Base-by-base conservation (phyloP, 2,797 vertebrate genomes). In the Fistularia tabacaria region DNA sequence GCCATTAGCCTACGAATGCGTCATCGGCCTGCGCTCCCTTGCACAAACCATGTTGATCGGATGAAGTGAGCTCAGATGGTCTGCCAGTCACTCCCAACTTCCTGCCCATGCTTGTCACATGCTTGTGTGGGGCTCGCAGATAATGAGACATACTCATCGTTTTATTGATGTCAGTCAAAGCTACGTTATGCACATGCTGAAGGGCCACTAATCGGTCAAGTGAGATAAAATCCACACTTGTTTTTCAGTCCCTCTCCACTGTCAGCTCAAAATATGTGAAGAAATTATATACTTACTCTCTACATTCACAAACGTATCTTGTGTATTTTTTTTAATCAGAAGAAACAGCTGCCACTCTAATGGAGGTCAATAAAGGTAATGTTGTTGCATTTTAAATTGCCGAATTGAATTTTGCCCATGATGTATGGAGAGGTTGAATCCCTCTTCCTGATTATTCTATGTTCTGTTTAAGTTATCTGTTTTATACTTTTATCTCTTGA, bases 301-400 rank as follows among this genome's bases (percentile, higher is more conserved):
- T 45, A 9, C 38, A 36, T 38, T n/a, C n/a, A 47, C 11, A 68
- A 51, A 68, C 54, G 6, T 6, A 10, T 37, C 10, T 62, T 1
- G 40, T 57, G 1, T 59, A 12, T 70, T 77, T 38, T 41, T 44
- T 37, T 6, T 13, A 58, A 13, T 65, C 61, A 76, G 62, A 86
- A 84, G 73, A 73, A 77, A 71, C 62, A 68, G 71, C 51, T 74
- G 56, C 60, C 58, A 77, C 51, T 61, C 57, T 57, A 66, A 88
- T 89, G 86, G 88, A 88, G 6, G 75, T 76, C 60, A 82, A 39
- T 78, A 87, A 85, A 86, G 81, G 85, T 82, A 76, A 3, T 6
- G 1, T 37, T 1, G 7, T 36, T 14, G 10, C 12, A 6, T 43
- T 43, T 1, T 10, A 2, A 10, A 8, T 3, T 40, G 8, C 39